Evolutionary conservation across 2,113 vertebrate species (phyloP).

Genomic region (Ophiodon elongatus): DNA sequence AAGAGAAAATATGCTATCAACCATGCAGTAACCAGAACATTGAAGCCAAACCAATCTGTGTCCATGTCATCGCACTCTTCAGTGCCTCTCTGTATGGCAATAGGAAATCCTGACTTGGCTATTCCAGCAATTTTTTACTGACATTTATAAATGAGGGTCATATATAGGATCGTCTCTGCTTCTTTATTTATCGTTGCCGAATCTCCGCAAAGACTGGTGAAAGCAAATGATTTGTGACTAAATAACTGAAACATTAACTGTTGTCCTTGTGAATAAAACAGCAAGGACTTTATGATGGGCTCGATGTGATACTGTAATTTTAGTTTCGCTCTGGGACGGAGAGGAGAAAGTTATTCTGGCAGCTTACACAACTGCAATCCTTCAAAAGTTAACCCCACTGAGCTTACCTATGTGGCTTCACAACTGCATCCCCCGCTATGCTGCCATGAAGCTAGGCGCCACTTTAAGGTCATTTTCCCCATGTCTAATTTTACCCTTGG

Average conservation of each 20-base stretch:
- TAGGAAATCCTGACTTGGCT: conserved; percentile 12
- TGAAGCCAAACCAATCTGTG: conserved; percentile 22
- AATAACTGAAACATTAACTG: conserved; percentile 69
- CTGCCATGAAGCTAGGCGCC: conserved; percentile 62
- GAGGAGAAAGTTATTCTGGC: conserved; percentile 66
- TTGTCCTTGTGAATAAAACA: conserved; percentile 72
- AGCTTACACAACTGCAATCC: conserved; percentile 57
- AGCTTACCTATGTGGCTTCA: conserved; percentile 67
- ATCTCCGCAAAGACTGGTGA: conserved; percentile 15
- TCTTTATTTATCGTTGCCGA: conserved; percentile 35
- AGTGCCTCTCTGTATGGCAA: conserved; percentile 21
- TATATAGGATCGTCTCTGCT: conserved; percentile 9
- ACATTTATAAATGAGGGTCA: conserved; percentile 44
- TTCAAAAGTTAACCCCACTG: conserved; percentile 73
- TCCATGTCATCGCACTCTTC: conserved; percentile 36
- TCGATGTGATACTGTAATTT: conserved; percentile 60
- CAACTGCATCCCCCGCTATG: conserved; percentile 68
- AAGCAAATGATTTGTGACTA: conserved; percentile 72
- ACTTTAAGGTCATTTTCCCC: conserved; percentile 81
- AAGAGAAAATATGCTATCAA: conserved; percentile 46
- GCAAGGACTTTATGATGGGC: conserved; percentile 60
- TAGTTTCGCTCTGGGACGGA: conserved; percentile 45
- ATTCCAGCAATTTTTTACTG: conserved; percentile 38
- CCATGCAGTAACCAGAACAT: conserved; percentile 23
- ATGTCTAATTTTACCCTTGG: conserved; percentile 86